A percentile compares a stretch with the other conserved stretches of the same genome.
phyloP scores from a whole-genome alignment of 2,797 vertebrate genomes.

The Mareca penelope region DNA sequence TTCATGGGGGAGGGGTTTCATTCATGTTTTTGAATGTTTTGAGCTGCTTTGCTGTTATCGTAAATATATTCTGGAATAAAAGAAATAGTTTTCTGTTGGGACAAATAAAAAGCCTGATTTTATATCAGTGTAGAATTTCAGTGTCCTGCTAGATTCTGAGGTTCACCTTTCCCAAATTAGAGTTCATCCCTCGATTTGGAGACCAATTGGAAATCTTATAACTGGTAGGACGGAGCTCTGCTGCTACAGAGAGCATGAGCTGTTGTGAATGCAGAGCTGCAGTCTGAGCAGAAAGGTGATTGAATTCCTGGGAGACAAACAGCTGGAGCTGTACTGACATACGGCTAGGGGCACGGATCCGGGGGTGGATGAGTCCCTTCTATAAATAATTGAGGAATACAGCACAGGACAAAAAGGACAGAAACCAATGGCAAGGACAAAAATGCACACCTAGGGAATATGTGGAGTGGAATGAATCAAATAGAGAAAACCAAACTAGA shows the following conservation, averaged over 20 bases:
- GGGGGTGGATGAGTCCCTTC: not conserved
- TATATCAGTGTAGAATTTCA: not conserved
- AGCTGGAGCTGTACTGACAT: not conserved
- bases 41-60: not conserved
- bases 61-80: not conserved
- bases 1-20: not conserved
- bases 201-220: not conserved
- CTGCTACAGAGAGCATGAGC: not conserved
- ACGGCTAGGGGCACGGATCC: not conserved
- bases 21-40: not conserved
- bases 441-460: not conserved
- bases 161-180: not conserved
- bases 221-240: not conserved
- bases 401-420: not conserved
- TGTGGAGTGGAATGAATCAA: slow-evolving; percentile 8
- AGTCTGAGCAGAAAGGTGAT: not conserved
- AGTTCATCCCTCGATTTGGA: not conserved
- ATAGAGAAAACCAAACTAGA: slow-evolving; percentile 5
- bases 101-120: not conserved
- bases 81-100: not conserved
- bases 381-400: slow-evolving; percentile 38
- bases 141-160: not conserved
- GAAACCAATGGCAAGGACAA: slow-evolving; percentile 29
- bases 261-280: not conserved
- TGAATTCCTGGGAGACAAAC: not conserved